Evolutionary conservation across 64 coral and sea anemone genomes (phyloP), one percentile per base, ranked within the genome.

Genomic region (Montipora sp.): DNA sequence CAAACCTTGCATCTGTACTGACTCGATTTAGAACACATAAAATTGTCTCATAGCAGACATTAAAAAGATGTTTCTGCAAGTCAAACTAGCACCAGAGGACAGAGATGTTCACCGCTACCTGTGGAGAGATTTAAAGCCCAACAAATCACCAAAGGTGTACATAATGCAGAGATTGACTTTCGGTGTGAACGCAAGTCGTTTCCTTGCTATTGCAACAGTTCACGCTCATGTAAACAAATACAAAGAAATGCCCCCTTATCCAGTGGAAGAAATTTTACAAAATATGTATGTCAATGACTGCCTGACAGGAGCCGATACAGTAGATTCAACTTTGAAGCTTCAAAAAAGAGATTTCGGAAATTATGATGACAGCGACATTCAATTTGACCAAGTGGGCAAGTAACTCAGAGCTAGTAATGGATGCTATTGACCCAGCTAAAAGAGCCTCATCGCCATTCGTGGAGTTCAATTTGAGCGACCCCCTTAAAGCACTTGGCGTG

Each of bases 51-150:
- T 89, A 12, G 75, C 74, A 48, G 87, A 89, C 58, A 57, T 89
- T 7, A 15, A 75, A 61, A 89, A 89, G 87, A 89, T 89, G 87
- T 89, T 79, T 66, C 43, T 78, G 8, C 87, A 89, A 59, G 55
- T 89, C 49, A 89, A 89, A 22, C 48, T 89, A 44, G 87, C 87
- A 12, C 48, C 48, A 43, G 20, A 53, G 59, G 87, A 89, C 66
- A 74, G 77, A 75, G 51, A 89, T 13, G 75, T 48, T 27, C 89
- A 90, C 24, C 89, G 77, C 45, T 90, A 67, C 16, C 60, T 66
- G 75, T 90, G 89, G 89, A 90, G 89, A 70, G 65, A 90, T 16
- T 20, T 81, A 5, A 24, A 81, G 5, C 15, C 27, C 11, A 7
- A 80, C 20, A 36, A 79, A 71, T 1, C n/a, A 69, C 57, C 68